A percentile compares a stretch with the other conserved stretches of the same genome.
phyloP scores from a whole-genome alignment of 2,113 vertebrate species.

The Bombycilla garrulus region DNA sequence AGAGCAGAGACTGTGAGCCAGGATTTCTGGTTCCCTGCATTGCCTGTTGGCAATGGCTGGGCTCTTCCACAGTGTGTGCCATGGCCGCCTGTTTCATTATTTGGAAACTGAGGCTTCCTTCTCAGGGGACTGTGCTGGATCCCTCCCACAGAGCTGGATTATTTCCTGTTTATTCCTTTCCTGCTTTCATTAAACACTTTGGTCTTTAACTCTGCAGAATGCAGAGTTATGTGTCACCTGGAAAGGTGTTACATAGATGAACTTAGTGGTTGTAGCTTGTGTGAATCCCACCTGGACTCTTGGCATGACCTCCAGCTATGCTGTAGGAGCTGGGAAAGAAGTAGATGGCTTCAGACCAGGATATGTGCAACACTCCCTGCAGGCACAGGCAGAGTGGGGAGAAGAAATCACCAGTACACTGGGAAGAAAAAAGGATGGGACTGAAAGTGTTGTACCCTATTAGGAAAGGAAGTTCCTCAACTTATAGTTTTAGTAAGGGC shows the following conservation, averaged over 20 bases:
- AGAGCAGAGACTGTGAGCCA: background rate
- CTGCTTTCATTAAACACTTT: background rate
- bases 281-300: background rate
- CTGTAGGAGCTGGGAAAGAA: background rate
- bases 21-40: conserved; percentile 9
- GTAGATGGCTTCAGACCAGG: background rate
- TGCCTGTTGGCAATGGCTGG: conserved; percentile 10
- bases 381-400: background rate
- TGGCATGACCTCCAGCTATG: background rate
- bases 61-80: background rate
- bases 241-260: background rate
- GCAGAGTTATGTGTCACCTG: too few relatives aligned
- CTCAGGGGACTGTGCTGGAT: background rate
- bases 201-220: background rate
- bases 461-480: background rate
- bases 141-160: background rate
- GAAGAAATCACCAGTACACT: background rate
- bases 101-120: background rate
- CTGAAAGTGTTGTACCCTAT: background rate
- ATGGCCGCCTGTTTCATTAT: background rate
- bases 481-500: background rate
- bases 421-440: background rate
- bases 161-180: background rate
- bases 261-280: background rate
- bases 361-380: background rate